phyloP scores from a whole-genome alignment of 2,888 invertebrate species.

The Cataglyphis livida region DNA sequence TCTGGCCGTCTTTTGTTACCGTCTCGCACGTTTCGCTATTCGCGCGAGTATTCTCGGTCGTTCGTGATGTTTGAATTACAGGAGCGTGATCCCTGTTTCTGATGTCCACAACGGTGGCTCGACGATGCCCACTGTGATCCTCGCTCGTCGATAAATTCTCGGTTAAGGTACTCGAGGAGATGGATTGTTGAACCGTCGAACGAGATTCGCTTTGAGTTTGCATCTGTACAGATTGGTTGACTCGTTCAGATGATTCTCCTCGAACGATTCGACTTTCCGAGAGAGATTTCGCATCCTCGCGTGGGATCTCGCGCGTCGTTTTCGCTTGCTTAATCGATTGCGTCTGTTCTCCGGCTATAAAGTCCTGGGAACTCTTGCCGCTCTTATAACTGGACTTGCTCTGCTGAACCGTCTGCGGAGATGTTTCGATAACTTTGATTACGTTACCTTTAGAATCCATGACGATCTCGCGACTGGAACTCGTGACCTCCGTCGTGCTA shows the following conservation, averaged over 20 bases:
- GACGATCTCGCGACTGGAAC: conserved; percentile 79
- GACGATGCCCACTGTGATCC: conserved; percentile 48
- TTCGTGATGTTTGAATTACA: conserved; percentile 60
- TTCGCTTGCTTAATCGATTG: conserved; percentile 65
- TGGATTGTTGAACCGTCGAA: conserved; percentile 62
- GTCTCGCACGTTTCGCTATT: conserved; percentile 74
- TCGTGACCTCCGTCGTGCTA: conserved; percentile 78
- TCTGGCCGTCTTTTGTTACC: conserved; percentile 75
- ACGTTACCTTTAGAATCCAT: conserved; percentile 82
- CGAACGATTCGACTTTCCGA: conserved; percentile 3
- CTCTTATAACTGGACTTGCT: conserved; percentile 59
- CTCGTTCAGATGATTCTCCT: conserved; percentile 15
- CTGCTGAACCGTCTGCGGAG: conserved; percentile 68
- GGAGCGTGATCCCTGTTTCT: conserved; percentile 40
- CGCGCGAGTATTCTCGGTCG: conserved; percentile 73
- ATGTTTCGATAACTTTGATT: conserved; percentile 77
- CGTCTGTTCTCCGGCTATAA: conserved; percentile 75
- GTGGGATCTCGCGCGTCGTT: conserved; percentile 1
- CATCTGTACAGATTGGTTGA: conserved; percentile 38
- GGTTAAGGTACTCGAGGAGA: conserved; percentile 62
- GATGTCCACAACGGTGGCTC: conserved; percentile 24
- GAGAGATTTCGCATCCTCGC: conserved; percentile 6
- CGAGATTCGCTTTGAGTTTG: conserved; percentile 63
- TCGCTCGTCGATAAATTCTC: conserved; percentile 68
- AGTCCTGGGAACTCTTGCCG: conserved; percentile 74